A percentile compares a stretch with the other conserved stretches of the same genome.
Evolutionary conservation across 2,797 vertebrate genomes (phyloP).

Genomic region (Labroides dimidiatus): DNA sequence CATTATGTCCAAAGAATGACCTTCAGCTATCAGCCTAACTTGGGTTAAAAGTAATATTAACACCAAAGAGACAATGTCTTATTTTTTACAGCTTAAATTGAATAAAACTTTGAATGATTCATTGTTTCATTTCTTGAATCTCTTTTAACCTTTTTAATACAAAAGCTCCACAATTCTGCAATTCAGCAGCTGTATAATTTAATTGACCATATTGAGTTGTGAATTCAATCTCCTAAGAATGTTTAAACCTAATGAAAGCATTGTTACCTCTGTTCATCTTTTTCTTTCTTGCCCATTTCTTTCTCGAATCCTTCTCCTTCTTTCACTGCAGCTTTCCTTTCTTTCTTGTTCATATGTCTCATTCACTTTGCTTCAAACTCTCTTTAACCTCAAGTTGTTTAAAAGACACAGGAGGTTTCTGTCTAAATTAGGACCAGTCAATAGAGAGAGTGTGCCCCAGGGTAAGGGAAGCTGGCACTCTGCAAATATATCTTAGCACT

Average conservation of each 20-base stretch:
- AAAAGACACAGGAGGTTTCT: constrained; percentile 56
- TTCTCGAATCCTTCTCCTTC: not conserved
- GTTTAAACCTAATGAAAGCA: constrained; percentile 45
- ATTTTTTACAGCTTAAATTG: constrained; percentile 9
- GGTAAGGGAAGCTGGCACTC: constrained; percentile 42
- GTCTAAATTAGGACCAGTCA: constrained; percentile 69
- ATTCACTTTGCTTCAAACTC: constrained; percentile 33
- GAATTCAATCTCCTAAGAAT: constrained; percentile 38
- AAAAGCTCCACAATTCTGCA: constrained; percentile 24
- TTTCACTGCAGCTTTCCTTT: constrained; percentile 14
- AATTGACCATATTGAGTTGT: constrained; percentile 26
- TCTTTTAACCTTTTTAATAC: constrained; percentile 35
- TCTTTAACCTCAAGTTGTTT: constrained; percentile 59
- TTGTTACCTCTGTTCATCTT: constrained; percentile 25
- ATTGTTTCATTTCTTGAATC: constrained; percentile 24
- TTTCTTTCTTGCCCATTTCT: not conserved
- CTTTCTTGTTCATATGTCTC: constrained; percentile 27
- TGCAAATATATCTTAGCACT: constrained; percentile 53
- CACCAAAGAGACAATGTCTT: not conserved
- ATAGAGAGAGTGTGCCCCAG: constrained; percentile 49
- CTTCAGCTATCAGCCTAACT: not conserved
- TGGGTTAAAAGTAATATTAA: not conserved
- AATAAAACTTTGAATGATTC: constrained; percentile 29
- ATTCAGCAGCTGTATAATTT: constrained; percentile 32
- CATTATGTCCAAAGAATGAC: not conserved